Evolutionary conservation across 2,888 invertebrate species (phyloP), one percentile per base, ranked within the genome.

Genomic region (Thelaira solivaga): DNA sequence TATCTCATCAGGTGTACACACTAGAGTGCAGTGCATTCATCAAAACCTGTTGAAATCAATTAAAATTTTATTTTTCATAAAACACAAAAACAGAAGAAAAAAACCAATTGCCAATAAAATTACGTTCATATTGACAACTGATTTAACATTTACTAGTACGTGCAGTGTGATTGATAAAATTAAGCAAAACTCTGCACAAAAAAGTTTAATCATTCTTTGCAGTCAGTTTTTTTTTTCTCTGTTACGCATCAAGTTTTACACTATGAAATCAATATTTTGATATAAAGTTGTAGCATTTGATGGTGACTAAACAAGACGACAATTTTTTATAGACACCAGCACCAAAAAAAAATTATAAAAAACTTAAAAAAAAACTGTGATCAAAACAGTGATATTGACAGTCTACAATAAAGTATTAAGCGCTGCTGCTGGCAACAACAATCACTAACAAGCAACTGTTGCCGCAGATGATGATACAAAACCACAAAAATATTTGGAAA

Each of bases 41-140:
- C 62, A 61, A 67, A 61, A 73, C 57, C 36, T 64, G 62, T 71
- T 71, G 29, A 74, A 78, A 74, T 61, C 53, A 74, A 74, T 78
- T 78, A 65, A 62, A 77, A 59, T 61, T 62, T 31, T 41, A 26
- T 74, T 65, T 22, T 39, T 31, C 29, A 45, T n/a, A n/a, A n/a
- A n/a, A n/a, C n/a, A n/a, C n/a, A n/a, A n/a, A 75, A 36, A 53
- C 39, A 61, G 36, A 24, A 57, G 8, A 31, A 24, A 45, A 47
- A 57, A 41, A 57, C 18, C 20, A 55, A 51, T 45, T 36, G 5
- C 7, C 24, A 65, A 47, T 26, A 43, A 67, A 49, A 69, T 34
- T 39, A 29, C 68, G 18, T 45, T 73, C 29, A 47, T 65, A 39
- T 16, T 69, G 69, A 65, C 69, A 68, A 49, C n/a, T 13, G 49